phyloP scores from a whole-genome alignment of 1,140 invertebrate genomes.

The Zaprionus camerounensis region DNA sequence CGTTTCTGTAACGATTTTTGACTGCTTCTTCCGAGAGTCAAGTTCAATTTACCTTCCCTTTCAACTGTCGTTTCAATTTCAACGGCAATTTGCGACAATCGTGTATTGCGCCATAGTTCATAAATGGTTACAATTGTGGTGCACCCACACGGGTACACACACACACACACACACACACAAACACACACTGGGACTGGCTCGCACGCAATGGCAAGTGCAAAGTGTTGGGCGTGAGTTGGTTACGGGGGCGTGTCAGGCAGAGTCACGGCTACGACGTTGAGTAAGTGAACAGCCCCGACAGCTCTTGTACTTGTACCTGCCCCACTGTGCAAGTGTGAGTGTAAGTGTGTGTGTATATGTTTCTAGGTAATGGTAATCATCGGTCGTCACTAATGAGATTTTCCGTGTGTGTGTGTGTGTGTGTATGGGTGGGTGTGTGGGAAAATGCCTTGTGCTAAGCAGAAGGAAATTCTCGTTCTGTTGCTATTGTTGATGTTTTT shows the following conservation, averaged over 20 bases:
- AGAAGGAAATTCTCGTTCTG: conserved; percentile 31
- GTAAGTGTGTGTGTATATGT: conserved; percentile 30
- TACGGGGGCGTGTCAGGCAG: conserved; percentile 50
- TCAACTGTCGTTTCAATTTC: conserved; percentile 2
- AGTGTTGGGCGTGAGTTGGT: background rate
- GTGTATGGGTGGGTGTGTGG: background rate
- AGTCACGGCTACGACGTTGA: conserved; percentile 55
- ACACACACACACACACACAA: conserved; percentile 12
- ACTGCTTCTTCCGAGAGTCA: background rate
- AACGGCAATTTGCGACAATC: conserved; percentile 27
- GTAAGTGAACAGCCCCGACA: conserved; percentile 58
- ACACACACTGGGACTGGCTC: conserved; percentile 1
- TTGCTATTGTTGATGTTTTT: background rate
- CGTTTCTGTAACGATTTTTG: background rate
- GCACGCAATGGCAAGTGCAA: conserved; percentile 24
- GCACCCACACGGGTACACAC: conserved; percentile 9
- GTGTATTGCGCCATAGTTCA: conserved; percentile 28
- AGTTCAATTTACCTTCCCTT: conserved; percentile 3
- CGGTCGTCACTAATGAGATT: conserved; percentile 64
- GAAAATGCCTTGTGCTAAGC: conserved; percentile 19
- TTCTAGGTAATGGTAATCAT: conserved; percentile 44
- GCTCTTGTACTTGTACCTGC: conserved; percentile 54
- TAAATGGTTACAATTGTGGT: conserved; percentile 39
- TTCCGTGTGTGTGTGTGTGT: conserved; percentile 26
- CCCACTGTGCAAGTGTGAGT: conserved; percentile 15